phyloP scores from a whole-genome alignment of 2,888 invertebrate genomes.

The Parnassius mnemosyne region DNA sequence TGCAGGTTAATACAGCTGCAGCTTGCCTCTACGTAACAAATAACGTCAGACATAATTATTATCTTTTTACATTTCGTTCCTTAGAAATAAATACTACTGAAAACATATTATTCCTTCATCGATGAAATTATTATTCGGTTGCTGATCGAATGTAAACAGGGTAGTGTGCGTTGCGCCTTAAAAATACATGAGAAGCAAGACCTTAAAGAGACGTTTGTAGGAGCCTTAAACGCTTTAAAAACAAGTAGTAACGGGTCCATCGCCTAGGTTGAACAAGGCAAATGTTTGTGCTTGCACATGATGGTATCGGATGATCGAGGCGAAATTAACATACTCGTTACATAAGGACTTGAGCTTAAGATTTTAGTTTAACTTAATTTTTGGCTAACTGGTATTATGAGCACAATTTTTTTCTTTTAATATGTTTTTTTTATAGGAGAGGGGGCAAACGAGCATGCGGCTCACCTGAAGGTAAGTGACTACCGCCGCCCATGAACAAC shows the following conservation, averaged over 20 bases:
- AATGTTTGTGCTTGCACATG: constrained; percentile 28
- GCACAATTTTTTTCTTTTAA: no score
- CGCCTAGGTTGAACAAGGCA: constrained; percentile 11
- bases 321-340: constrained; percentile 16
- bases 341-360: constrained; percentile 8
- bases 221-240: constrained; percentile 50
- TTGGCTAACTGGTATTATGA: no score
- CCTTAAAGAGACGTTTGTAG: constrained; percentile 38
- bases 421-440: no score
- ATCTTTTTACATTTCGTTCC: no score
- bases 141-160: constrained; percentile 62
- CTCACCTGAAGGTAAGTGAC: no score
- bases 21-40: no score
- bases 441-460: no score
- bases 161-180: constrained; percentile 46
- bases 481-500: no score
- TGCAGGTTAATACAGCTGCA: no score
- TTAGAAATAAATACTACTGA: no score
- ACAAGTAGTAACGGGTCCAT: constrained; percentile 29
- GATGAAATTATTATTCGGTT: constrained; percentile 33
- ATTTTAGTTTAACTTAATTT: no score
- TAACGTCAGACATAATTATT: no score
- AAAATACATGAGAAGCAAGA: constrained; percentile 46
- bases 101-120: constrained; percentile 2
- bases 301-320: constrained; percentile 19